A percentile compares a stretch with the other conserved stretches of the same genome.
Conservation (phyloP, 2,113 vertebrate species). For the Ahaetulla prasina region DNA sequence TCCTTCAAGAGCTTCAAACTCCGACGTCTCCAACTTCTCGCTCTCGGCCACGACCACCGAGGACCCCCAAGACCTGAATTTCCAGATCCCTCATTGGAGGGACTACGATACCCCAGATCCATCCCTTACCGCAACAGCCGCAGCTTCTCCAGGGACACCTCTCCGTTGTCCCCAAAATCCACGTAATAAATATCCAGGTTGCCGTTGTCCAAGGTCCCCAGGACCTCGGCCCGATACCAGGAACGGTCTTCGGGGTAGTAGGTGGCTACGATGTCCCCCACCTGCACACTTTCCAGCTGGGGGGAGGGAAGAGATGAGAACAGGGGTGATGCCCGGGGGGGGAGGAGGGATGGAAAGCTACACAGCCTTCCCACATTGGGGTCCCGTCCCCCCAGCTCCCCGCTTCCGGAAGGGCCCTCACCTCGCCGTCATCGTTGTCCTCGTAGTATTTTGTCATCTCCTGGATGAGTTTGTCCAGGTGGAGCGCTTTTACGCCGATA, state of each 20-base stretch:
- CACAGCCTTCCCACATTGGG: neutral
- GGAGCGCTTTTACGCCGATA: slow-evolving; percentile 79
- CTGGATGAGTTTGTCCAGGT: slow-evolving; percentile 80
- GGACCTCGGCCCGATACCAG: slow-evolving; percentile 84
- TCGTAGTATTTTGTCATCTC: slow-evolving; percentile 84
- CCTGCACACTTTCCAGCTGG: slow-evolving; percentile 67
- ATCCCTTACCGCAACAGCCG: slow-evolving; percentile 75
- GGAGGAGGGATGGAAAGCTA: neutral
- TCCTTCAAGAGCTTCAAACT: neutral
- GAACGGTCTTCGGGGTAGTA: slow-evolving; percentile 62
- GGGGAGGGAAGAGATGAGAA: no score
- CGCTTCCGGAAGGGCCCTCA: slow-evolving; percentile 43
- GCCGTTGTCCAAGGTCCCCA: slow-evolving; percentile 71
- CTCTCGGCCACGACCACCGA: neutral
- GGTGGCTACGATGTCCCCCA: slow-evolving; percentile 87
- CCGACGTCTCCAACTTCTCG: neutral
- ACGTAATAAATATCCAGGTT: slow-evolving; percentile 83
- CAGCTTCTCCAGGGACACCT: slow-evolving; percentile 68
- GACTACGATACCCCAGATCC: fast-evolving
- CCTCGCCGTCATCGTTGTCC: slow-evolving; percentile 42
- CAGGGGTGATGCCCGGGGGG: neutral
- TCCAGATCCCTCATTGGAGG: neutral
- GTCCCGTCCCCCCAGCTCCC: no score
- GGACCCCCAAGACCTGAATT: neutral
- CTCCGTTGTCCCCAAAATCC: slow-evolving; percentile 86